phyloP scores from a whole-genome alignment of 2,113 vertebrate genomes.

The Helogale parvula region DNA sequence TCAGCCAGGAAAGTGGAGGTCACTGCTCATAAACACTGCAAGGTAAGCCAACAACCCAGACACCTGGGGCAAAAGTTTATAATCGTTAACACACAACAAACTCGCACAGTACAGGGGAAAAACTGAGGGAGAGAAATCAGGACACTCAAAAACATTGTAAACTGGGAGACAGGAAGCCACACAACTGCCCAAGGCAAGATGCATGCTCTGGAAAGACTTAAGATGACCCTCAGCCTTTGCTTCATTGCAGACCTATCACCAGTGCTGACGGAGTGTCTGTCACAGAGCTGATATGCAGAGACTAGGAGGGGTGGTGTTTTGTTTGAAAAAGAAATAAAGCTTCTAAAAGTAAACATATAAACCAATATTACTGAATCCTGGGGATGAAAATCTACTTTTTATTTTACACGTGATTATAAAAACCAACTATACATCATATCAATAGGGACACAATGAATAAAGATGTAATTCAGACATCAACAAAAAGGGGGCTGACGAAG shows the following conservation, averaged over 20 bases:
- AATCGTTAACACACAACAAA: background rate
- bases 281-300: background rate
- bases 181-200: background rate
- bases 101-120: accelerated
- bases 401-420: background rate
- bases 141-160: background rate
- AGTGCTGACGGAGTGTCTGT: background rate
- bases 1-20: background rate
- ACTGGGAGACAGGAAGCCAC: background rate
- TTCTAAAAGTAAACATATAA: background rate
- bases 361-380: background rate
- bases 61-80: background rate
- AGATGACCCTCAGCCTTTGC: background rate
- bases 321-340: background rate
- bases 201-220: background rate
- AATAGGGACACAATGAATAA: background rate
- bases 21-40: background rate
- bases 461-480: background rate
- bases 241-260: background rate
- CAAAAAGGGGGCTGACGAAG: background rate
- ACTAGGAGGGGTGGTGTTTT: background rate
- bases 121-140: background rate
- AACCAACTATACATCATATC: background rate
- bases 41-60: background rate
- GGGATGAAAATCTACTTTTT: background rate